Conservation (phyloP, 2,888 invertebrate species). For the Ectemnius cavifrons region DNA sequence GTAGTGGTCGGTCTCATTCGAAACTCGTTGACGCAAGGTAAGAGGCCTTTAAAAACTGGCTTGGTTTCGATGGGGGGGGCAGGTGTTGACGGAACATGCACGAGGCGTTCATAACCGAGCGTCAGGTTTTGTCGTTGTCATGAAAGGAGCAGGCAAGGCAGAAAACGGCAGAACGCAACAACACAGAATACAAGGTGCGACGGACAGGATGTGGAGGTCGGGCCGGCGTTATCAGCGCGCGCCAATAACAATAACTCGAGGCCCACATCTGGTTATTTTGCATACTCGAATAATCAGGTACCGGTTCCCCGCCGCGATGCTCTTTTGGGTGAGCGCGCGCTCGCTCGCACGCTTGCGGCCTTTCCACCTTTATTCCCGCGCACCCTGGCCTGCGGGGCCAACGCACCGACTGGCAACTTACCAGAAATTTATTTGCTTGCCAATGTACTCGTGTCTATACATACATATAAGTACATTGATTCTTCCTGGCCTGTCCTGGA, state of each 20-base stretch:
- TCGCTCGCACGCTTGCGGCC: not conserved
- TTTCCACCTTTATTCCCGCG: conserved; percentile 12
- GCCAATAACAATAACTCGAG: conserved; percentile 59
- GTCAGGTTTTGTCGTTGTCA: not conserved
- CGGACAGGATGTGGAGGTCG: not conserved
- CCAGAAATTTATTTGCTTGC: conserved; percentile 64
- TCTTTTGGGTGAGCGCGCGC: conserved; percentile 7
- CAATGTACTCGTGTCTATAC: conserved; percentile 51
- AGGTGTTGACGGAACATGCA: conserved; percentile 28
- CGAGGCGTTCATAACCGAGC: conserved; percentile 11
- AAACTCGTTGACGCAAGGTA: too few relatives aligned
- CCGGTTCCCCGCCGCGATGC: conserved; percentile 43
- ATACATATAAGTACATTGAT: conserved; percentile 52
- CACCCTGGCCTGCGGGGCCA: conserved; percentile 25
- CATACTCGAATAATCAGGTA: conserved; percentile 62
- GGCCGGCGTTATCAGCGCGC: conserved; percentile 13
- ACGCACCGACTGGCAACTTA: conserved; percentile 56
- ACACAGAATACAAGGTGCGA: conserved; percentile 22
- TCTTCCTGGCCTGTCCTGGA: conserved; percentile 31
- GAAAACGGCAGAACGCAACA: not conserved
- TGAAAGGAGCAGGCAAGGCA: too few relatives aligned
- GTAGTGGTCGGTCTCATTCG: too few relatives aligned
- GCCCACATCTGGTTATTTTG: conserved; percentile 56
- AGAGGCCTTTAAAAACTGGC: too few relatives aligned
- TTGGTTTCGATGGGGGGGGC: conserved; percentile 19